Evolutionary conservation across 2,888 invertebrate genomes (phyloP), one percentile per base, ranked within the genome.

Genomic region (Dicranocentrus wangi): DNA sequence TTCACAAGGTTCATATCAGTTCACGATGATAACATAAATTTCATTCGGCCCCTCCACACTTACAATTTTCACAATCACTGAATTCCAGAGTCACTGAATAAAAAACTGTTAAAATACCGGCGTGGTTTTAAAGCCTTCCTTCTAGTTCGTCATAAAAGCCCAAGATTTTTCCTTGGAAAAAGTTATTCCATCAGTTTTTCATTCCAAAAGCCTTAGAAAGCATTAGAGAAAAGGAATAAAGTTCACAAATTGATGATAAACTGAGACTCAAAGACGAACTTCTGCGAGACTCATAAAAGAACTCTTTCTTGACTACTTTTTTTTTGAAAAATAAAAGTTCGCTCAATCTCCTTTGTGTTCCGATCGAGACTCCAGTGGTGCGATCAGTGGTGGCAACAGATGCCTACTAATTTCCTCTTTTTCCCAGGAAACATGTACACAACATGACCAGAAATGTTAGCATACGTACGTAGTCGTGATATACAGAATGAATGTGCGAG

Each of bases 381-480:
- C 47, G 47, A 47, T n/a, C 15, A 47, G 47, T 3, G 47, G 47
- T 47, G 47, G 47, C 47, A 47, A 47, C 47, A 47, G 47, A n/a
- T 47, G 47, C 47, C 32, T 32, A 3, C 32, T 32, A 32, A 32
- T 32, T 7, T 32, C 32, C 32, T 32, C 10, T 3, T 3, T 32
- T 32, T 32, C 10, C 10, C 32, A 32, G 32, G 10, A 10, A 32
- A 10, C 32, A 32, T 32, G 10, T 10, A 32, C 32, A 10, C 32
- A 32, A 3, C 5, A 32, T 32, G 32, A 32, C 5, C 32, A 3
- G 10, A 10, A 10, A 10, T 32, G 10, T 32, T 32, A 32, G 10
- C 32, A 32, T 32, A 32, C 32, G 10, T n/a, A n/a, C n/a, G n/a
- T n/a, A 13, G 39, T 13, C 39, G 13, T 13, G 39, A 39, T 39